Conservation (phyloP, 2,888 invertebrate species). For the Dryococelus australis region DNA sequence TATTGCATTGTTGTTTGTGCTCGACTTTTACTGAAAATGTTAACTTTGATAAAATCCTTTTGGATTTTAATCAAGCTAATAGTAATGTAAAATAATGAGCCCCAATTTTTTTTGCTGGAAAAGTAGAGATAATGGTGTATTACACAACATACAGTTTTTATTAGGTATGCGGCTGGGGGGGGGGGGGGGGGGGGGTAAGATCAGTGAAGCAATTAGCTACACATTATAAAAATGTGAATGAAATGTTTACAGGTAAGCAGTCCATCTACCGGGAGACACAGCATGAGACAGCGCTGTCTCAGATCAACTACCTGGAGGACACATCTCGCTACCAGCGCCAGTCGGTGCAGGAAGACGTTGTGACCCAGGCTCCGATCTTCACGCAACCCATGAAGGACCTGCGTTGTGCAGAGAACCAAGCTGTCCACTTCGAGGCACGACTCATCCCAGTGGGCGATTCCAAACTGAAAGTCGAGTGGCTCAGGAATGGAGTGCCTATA, state of each 20-base stretch:
- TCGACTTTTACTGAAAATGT: too few species aligned
- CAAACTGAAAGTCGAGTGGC: slow-evolving; percentile 91
- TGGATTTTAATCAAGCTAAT: too few species aligned
- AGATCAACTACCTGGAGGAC: slow-evolving; percentile 84
- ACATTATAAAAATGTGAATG: too few species aligned
- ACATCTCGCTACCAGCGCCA: slow-evolving; percentile 76
- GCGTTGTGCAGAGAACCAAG: slow-evolving; percentile 87
- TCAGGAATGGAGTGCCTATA: slow-evolving; percentile 89
- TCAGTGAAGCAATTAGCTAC: too few species aligned
- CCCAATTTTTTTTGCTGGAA: too few species aligned
- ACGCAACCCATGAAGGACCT: slow-evolving; percentile 90
- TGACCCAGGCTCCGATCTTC: slow-evolving; percentile 90
- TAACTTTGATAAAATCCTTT: too few species aligned
- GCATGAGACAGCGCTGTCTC: slow-evolving; percentile 83
- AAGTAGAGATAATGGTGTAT: too few species aligned
- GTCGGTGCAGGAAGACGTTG: slow-evolving; percentile 76
- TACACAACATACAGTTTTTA: too few species aligned
- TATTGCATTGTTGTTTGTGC: too few species aligned
- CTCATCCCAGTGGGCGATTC: slow-evolving; percentile 95
- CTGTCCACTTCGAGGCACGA: slow-evolving; percentile 92
- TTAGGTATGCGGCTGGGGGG: too few species aligned
- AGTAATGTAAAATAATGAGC: too few species aligned
- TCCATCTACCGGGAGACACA: slow-evolving; percentile 88
- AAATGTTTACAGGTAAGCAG: slow-evolving; percentile 65
- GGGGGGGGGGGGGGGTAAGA: too few species aligned